These are phyloP conservation scores for Asbolus verrucosus DNA, from an alignment of 1,140 invertebrate species.

Conservation along the genomic window DNA sequence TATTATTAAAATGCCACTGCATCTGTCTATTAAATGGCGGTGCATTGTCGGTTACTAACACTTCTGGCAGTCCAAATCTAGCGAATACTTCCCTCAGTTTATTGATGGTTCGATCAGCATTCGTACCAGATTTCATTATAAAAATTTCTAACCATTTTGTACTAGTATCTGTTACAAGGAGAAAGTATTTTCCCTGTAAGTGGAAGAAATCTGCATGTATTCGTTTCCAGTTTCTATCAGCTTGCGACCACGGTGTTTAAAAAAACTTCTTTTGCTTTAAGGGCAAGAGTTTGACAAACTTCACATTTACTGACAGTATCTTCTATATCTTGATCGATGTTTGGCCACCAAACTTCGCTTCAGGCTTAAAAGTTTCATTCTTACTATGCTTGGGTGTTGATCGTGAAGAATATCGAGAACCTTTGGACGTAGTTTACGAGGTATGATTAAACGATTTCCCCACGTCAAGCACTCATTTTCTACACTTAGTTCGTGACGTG, in stretches of 20 bases:
- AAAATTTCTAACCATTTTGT: slow-evolving; percentile 26
- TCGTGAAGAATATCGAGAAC: slow-evolving; percentile 53
- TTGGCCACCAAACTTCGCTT: slow-evolving; percentile 52
- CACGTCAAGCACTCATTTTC: too few species aligned
- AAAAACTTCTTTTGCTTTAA: neutral
- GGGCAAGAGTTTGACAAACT: slow-evolving; percentile 25
- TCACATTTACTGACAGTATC: slow-evolving; percentile 38
- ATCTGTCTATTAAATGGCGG: too few species aligned
- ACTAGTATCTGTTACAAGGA: slow-evolving; percentile 21
- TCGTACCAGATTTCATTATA: slow-evolving; percentile 17
- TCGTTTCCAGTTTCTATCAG: slow-evolving; percentile 14
- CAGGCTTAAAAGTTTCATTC: slow-evolving; percentile 53
- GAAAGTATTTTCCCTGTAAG: neutral
- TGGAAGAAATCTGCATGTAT: slow-evolving; percentile 38
- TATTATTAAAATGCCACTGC: too few species aligned
- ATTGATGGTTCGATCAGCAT: too few species aligned
- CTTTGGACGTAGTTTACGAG: slow-evolving; percentile 37
- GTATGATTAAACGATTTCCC: too few species aligned
- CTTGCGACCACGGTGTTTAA: slow-evolving; percentile 30
- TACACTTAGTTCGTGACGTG: too few species aligned
- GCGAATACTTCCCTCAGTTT: too few species aligned
- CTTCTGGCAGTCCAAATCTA: too few species aligned
- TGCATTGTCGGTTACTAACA: too few species aligned
- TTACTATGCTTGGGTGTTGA: slow-evolving; percentile 52
- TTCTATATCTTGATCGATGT: slow-evolving; percentile 53